Evolutionary conservation across 1,140 invertebrate species (phyloP), one percentile per base, ranked within the genome.

Genomic region (Pogonomyrmex californicus): DNA sequence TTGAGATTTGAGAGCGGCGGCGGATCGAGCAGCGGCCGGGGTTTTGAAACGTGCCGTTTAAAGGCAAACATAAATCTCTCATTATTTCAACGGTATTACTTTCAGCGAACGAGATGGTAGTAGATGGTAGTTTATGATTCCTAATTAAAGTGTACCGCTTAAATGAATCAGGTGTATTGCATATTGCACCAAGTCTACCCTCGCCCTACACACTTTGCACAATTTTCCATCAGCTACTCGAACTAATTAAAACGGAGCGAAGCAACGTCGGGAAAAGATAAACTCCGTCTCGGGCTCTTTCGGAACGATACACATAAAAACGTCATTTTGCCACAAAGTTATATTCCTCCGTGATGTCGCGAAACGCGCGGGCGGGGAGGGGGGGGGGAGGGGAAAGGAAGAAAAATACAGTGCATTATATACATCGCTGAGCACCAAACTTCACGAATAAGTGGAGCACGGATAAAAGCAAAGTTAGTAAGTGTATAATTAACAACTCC

Each of bases 401-500:
- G 79, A 82, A 83, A 83, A 83, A 83, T 83, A 73, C 54, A 83
- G 33, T 62, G 68, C 56, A 83, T 83, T 83, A 83, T 83, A 47
- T 41, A 41, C 62, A 73, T 85, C 58, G 23, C 63, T n/a, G 66
- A 49, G 75, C 63, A 44, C 58, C 68, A 78, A 88, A 90, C 71
- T 91, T 90, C 47, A 63, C 62, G 89, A 86, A 90, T 88, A 90
- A 91, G 89, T 86, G 86, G 83, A 85, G 83, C 86, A 14, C 30
- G 78, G 89, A 88, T 91, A 88, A 91, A 91, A 91, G 90, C 73
- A 91, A 91, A 91, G 90, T 91, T 91, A 68, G 49, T 86, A 88
- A 90, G 87, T 79, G 90, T 91, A 86, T 91, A 91, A 91, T 91
- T 90, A 90, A 83, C 82, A 82, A 66, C 83, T 23, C 36, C 63